These are phyloP conservation scores for silkworm (Bombyx mori) DNA, from an alignment of 1,140 invertebrate species.

Conservation along the genomic window ASM3026992v2 NC_085125.1:13429001-13429500, in stretches of 20 bases:
- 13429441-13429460: constrained; percentile 63
- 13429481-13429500: constrained; percentile 63
- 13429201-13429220: constrained; percentile 59
- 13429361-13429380: constrained; percentile 57
- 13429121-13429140: constrained; percentile 56
- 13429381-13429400: constrained; percentile 62
- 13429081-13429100: constrained; percentile 59
- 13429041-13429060: constrained; percentile 62
- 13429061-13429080: constrained; percentile 58
- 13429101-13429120: constrained; percentile 67
- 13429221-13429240: constrained; percentile 63
- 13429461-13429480: constrained; percentile 62
- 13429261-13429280: constrained; percentile 52
- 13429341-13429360: constrained; percentile 66
- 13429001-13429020: constrained; percentile 57
- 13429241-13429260: constrained; percentile 55
- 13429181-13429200: constrained; percentile 62
- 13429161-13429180: constrained; percentile 65
- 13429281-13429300: constrained; percentile 62
- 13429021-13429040: constrained; percentile 57
- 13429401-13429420: constrained; percentile 65
- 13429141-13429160: constrained; percentile 39
- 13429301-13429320: constrained; percentile 62
- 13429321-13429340: constrained; percentile 55
- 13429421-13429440: constrained; percentile 61